These are phyloP conservation scores for Tragelaphus strepsiceros DNA, from an alignment of 2,113 vertebrate genomes.

Conservation along the genomic window DNA sequence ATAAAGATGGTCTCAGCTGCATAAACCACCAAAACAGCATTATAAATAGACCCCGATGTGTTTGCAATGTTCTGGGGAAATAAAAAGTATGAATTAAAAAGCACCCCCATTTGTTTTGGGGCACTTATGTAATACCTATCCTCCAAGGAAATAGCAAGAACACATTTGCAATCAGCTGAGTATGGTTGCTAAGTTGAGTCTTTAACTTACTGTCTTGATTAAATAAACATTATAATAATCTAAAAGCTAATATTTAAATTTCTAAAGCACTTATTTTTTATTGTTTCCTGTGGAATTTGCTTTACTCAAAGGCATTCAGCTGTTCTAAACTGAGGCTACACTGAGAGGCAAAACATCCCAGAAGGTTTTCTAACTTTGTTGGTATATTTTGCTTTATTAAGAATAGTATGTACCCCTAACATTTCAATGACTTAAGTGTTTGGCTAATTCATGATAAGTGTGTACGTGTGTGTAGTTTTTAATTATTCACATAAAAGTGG, in stretches of 20 bases:
- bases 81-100: background rate
- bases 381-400: background rate
- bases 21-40: background rate
- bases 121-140: background rate
- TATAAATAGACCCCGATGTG: background rate
- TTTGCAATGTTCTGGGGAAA: background rate
- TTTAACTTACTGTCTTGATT: conserved; percentile 23
- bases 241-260: conserved; percentile 35
- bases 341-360: background rate
- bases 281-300: background rate
- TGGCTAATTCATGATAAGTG: background rate
- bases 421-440: background rate
- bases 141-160: background rate
- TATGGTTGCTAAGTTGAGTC: background rate
- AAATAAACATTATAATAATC: background rate
- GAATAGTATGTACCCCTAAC: background rate
- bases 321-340: background rate
- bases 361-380: background rate
- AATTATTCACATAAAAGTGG: conserved; percentile 21
- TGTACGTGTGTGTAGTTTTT: background rate
- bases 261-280: background rate
- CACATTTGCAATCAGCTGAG: background rate
- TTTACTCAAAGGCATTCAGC: background rate
- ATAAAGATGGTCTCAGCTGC: background rate
- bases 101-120: background rate